Percentiles rank a stretch among this genome's conserved stretches.
Conservation (phyloP, 2,888 invertebrate genomes). For the Noctua comes region DNA sequence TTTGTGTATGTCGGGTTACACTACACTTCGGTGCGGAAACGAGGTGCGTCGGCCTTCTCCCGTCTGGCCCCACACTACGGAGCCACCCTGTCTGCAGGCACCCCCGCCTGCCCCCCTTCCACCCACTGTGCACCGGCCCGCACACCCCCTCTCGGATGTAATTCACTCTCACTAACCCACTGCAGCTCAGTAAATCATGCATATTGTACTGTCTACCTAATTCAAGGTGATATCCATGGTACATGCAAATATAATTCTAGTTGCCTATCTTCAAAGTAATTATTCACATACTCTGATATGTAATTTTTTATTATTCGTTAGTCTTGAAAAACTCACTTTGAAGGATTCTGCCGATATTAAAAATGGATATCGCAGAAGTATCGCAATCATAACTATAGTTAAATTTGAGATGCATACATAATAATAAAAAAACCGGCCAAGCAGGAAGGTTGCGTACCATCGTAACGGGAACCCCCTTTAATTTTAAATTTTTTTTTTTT, state of each 20-base stretch:
- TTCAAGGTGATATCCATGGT: conserved; percentile 80
- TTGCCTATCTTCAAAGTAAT: conserved; percentile 1
- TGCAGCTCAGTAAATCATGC: conserved; percentile 89
- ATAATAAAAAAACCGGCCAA: background rate
- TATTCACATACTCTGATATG: background rate
- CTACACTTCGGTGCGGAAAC: conserved; percentile 84
- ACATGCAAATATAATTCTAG: conserved; percentile 38
- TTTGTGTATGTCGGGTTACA: conserved; percentile 72
- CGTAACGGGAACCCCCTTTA: no score
- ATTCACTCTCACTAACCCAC: conserved; percentile 91
- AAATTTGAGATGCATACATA: background rate
- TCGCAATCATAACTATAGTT: background rate
- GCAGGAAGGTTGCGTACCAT: no score
- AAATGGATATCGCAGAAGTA: background rate
- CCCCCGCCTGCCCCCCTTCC: conserved; percentile 70
- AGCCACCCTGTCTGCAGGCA: conserved; percentile 84
- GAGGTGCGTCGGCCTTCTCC: conserved; percentile 87
- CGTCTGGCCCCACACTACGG: conserved; percentile 88
- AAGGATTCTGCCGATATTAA: background rate
- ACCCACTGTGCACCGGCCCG: conserved; percentile 69
- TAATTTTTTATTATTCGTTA: background rate
- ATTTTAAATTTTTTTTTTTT: no score
- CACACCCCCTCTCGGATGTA: conserved; percentile 78
- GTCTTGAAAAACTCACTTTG: background rate
- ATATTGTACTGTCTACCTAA: conserved; percentile 83